Evolutionary conservation across 2,113 vertebrate genomes (phyloP).

Genomic region (Naja naja): DNA sequence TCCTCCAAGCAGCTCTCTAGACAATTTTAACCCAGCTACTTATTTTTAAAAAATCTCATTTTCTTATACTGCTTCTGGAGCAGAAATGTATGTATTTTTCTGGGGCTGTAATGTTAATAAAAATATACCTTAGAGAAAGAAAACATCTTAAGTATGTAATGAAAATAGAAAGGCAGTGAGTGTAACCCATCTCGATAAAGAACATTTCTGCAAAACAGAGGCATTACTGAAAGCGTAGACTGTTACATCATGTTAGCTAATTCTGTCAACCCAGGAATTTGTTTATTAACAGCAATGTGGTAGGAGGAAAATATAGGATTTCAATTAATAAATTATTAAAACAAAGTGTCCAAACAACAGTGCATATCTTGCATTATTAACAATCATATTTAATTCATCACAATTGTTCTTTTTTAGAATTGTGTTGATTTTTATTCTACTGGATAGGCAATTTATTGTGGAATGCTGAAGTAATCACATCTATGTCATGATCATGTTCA

Average conservation of each 20-base stretch:
- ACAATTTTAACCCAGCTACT: not conserved
- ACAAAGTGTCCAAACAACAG: not conserved
- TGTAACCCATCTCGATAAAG: not conserved
- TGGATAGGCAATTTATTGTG: not conserved
- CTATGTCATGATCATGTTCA: not conserved
- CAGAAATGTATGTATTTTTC: not conserved
- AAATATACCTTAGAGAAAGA: not conserved
- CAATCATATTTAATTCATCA: not conserved
- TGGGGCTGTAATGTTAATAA: not conserved
- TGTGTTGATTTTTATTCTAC: not conserved
- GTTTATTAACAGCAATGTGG: not conserved
- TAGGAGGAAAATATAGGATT: not conserved
- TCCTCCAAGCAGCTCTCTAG: not conserved
- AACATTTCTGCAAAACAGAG: not conserved
- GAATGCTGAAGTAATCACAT: not conserved
- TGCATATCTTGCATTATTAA: not conserved
- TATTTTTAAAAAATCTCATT: not conserved
- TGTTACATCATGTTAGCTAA: not conserved
- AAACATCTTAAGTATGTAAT: not conserved
- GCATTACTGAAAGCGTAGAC: not conserved
- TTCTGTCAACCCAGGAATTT: not conserved
- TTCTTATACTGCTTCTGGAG: not conserved
- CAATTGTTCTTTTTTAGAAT: not conserved
- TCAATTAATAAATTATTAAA: constrained; percentile 18
- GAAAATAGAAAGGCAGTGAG: not conserved